Percentiles rank a stretch among this genome's conserved stretches.
Conservation (phyloP, 2,797 vertebrate genomes). For the Sebastes variabilis region DNA sequence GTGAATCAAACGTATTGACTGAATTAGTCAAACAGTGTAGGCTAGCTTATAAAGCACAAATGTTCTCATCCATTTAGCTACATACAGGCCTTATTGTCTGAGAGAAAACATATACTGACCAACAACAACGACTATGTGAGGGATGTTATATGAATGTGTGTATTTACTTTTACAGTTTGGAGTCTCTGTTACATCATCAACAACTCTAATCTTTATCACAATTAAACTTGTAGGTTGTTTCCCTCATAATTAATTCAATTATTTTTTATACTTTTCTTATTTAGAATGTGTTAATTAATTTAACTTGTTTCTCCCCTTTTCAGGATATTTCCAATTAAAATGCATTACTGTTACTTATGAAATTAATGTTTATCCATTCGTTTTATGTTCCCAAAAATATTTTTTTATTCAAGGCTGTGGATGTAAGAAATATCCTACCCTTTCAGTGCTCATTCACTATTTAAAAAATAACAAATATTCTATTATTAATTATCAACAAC, state of each 20-base stretch:
- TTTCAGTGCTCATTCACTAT: neutral
- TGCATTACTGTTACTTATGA: neutral
- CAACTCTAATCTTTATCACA: neutral
- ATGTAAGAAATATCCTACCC: neutral
- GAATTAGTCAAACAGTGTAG: neutral
- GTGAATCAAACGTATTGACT: neutral
- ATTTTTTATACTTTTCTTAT: neutral
- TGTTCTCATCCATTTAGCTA: neutral
- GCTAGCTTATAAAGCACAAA: neutral
- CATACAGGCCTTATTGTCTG: neutral
- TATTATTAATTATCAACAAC: neutral
- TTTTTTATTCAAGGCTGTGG: neutral
- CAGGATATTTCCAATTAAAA: neutral
- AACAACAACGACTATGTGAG: neutral
- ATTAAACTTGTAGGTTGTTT: neutral
- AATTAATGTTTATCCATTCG: neutral
- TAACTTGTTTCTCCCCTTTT: rapidly evolving
- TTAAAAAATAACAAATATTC: neutral
- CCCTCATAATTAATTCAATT: neutral
- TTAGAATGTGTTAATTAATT: neutral
- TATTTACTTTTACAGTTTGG: neutral
- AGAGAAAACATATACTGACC: neutral
- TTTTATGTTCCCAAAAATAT: neutral
- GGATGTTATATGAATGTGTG: neutral
- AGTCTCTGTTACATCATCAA: neutral